Percentiles rank a stretch among this genome's conserved stretches.
Evolutionary conservation across 1,140 invertebrate species (phyloP).

Genomic region (Procambarus virginalis): DNA sequence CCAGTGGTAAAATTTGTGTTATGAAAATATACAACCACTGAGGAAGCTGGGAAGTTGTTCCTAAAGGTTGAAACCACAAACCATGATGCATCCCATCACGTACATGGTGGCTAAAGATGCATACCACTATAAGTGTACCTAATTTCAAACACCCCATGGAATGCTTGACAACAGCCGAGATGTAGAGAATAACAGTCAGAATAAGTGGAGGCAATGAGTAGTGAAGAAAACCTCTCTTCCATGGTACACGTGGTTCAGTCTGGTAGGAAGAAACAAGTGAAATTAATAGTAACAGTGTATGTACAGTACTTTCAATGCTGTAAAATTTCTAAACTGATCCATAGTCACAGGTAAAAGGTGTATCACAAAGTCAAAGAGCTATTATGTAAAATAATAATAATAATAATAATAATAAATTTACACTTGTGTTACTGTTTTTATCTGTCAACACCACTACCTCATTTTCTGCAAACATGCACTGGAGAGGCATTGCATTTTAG

Average conservation of each 20-base stretch:
- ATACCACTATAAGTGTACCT: slow-evolving; percentile 19
- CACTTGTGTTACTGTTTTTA: no score
- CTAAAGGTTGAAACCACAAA: slow-evolving; percentile 41
- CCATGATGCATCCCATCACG: slow-evolving; percentile 43
- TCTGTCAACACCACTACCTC: no score
- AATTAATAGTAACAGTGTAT: no score
- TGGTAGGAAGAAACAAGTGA: neutral
- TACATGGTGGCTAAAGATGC: slow-evolving; percentile 46
- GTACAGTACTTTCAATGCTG: no score
- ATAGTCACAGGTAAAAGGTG: no score
- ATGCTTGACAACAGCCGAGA: slow-evolving; percentile 13
- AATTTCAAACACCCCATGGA: slow-evolving; percentile 30
- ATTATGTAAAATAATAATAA: no score
- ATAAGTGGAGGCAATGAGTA: slow-evolving; percentile 31
- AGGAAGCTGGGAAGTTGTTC: slow-evolving; percentile 18
- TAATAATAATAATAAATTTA: no score
- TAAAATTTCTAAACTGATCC: no score
- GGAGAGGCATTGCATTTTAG: no score
- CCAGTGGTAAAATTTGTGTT: slow-evolving; percentile 15
- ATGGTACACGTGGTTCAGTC: neutral
- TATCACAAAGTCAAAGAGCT: no score
- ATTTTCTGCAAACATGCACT: no score
- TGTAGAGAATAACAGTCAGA: neutral
- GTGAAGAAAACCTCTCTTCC: slow-evolving; percentile 47
- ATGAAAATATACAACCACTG: slow-evolving; percentile 39